Conservation (phyloP, 2,113 vertebrate genomes). For the Scortum barcoo region DNA sequence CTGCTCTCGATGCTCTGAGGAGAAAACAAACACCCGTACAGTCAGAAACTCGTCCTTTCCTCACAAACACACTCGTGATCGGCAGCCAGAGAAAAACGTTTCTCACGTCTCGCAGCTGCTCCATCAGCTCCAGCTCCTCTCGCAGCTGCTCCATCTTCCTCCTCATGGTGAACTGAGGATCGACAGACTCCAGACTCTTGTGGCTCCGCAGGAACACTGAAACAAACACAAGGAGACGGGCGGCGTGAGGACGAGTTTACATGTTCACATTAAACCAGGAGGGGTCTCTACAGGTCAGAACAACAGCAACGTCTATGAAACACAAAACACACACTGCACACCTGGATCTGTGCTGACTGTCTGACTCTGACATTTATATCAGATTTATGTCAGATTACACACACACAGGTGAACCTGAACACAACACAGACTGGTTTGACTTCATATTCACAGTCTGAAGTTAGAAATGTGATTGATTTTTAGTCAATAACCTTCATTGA, state of each 20-base stretch:
- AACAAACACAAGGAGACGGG: conserved; percentile 8
- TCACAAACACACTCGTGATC: too few relatives aligned
- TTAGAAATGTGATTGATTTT: too few relatives aligned
- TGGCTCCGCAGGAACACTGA: conserved; percentile 92
- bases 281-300: not conserved
- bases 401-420: not conserved
- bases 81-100: not conserved
- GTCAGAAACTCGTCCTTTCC: not conserved
- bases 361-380: too few relatives aligned
- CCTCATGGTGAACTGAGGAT: conserved; percentile 95
- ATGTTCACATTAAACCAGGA: not conserved
- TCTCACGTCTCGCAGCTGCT: conserved; percentile 82
- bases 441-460: not conserved
- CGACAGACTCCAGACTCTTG: conserved; percentile 92
- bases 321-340: too few relatives aligned
- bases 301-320: not conserved
- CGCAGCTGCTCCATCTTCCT: conserved; percentile 97
- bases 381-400: too few relatives aligned
- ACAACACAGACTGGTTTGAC: not conserved
- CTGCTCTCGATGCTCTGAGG: conserved; percentile 93
- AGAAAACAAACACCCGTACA: not conserved
- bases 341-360: too few relatives aligned
- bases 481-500: too few relatives aligned
- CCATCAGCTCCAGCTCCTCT: conserved; percentile 89
- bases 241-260: not conserved